phyloP scores from a whole-genome alignment of 2,888 invertebrate species.

The Callyntrura guangdongensis region DNA sequence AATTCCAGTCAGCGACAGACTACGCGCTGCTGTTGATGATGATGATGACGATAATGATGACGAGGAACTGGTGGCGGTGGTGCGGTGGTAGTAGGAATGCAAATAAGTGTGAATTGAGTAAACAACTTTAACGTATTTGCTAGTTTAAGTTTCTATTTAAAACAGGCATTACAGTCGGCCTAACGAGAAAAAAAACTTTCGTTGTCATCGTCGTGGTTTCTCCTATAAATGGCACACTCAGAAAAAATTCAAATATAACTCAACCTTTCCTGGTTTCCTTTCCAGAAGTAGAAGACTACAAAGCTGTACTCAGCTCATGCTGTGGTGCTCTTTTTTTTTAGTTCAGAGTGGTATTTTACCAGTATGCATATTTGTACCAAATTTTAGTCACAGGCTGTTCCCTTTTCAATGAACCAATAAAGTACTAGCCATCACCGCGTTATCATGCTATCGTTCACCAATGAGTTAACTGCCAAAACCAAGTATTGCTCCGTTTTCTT shows the following conservation, averaged over 20 bases:
- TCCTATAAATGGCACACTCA: constrained; percentile 4
- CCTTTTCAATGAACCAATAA: neutral
- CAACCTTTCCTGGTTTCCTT: constrained; percentile 71
- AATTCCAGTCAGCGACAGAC: constrained; percentile 32
- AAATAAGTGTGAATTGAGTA: constrained; percentile 4
- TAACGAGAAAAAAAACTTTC: neutral
- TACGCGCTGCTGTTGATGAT: neutral
- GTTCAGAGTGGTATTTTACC: too few relatives aligned
- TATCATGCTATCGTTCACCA: neutral
- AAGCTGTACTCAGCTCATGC: too few relatives aligned
- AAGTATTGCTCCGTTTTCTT: constrained; percentile 25
- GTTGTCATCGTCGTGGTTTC: neutral
- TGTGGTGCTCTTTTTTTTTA: too few relatives aligned
- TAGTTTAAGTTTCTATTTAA: neutral
- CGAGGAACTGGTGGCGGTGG: neutral
- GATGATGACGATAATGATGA: neutral
- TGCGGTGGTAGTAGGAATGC: neutral
- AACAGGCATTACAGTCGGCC: neutral
- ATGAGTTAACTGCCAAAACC: constrained; percentile 12
- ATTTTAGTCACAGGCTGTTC: constrained; percentile 42
- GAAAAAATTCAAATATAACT: constrained; percentile 39
- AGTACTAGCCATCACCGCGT: neutral
- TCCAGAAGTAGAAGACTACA: constrained; percentile 6
- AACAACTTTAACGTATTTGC: constrained; percentile 7
- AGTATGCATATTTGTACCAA: too few relatives aligned